phyloP scores from a whole-genome alignment of 2,888 invertebrate genomes.

The Oxytorus armatus region DNA sequence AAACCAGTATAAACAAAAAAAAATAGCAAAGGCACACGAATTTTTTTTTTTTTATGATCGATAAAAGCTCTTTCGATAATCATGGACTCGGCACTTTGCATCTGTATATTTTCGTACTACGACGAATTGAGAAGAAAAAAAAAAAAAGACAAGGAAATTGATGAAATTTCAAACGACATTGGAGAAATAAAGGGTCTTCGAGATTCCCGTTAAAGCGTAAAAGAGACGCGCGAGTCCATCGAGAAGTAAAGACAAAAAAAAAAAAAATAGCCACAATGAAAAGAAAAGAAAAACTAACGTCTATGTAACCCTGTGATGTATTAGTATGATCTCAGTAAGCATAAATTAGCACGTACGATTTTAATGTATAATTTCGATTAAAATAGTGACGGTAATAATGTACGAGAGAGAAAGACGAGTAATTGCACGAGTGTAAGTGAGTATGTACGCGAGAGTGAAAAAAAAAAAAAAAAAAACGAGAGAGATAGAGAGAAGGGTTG shows the following conservation, averaged over 20 bases:
- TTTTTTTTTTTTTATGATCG: not conserved
- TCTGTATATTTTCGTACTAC: no score
- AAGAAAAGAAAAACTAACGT: conserved; percentile 78
- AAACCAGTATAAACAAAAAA: not conserved
- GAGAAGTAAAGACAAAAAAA: conserved; percentile 62
- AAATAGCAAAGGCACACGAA: not conserved
- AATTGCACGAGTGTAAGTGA: conserved; percentile 52
- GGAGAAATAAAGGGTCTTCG: not conserved
- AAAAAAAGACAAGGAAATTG: not conserved
- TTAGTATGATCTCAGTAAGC: conserved; percentile 85
- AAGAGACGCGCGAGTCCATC: conserved; percentile 23
- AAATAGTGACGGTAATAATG: conserved; percentile 36
- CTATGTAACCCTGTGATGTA: conserved; percentile 85
- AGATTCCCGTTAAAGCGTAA: no score
- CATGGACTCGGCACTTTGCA: conserved; percentile 10
- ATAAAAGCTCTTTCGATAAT: conserved; percentile 3
- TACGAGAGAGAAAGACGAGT: conserved; percentile 14
- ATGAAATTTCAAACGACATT: conserved; percentile 1
- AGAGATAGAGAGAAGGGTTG: conserved; percentile 64
- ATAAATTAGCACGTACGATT: conserved; percentile 82
- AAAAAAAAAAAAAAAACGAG: conserved; percentile 31
- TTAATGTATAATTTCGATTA: conserved; percentile 77
- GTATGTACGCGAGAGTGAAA: conserved; percentile 41
- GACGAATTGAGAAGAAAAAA: not conserved
- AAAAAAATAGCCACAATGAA: conserved; percentile 66